A percentile compares a stretch with the other conserved stretches of the same genome.
phyloP scores from a whole-genome alignment of 2,797 vertebrate genomes.

The Sciurus carolinensis region DNA sequence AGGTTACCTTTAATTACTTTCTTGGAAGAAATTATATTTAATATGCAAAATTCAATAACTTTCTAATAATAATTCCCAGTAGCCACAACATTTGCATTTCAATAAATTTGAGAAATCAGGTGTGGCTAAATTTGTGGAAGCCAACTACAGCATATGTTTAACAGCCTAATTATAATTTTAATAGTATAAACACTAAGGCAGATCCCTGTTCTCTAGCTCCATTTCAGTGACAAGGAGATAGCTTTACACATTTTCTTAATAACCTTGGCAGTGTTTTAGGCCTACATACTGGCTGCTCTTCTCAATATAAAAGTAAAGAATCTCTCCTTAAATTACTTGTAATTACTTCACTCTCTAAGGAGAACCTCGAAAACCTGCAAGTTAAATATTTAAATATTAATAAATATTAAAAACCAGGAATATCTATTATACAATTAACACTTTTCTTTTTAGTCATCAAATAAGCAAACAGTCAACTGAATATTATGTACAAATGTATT shows the following conservation, averaged over 20 bases:
- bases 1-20: slow-evolving; percentile 80
- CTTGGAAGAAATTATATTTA: slow-evolving; percentile 75
- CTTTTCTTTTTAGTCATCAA: slow-evolving; percentile 12
- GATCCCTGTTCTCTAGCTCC: not conserved
- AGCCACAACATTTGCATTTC: slow-evolving; percentile 75
- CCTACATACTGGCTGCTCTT: not conserved
- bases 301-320: slow-evolving; percentile 28
- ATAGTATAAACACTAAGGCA: slow-evolving; percentile 28
- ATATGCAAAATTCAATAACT: slow-evolving; percentile 73
- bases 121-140: slow-evolving; percentile 64
- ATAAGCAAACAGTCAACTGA: not conserved
- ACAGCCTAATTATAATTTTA: slow-evolving; percentile 59
- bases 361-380: not conserved
- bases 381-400: slow-evolving; percentile 7
- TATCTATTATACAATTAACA: not conserved
- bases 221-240: not conserved
- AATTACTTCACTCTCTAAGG: not conserved
- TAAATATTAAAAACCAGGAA: slow-evolving; percentile 25
- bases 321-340: slow-evolving; percentile 17
- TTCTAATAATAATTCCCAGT: slow-evolving; percentile 74
- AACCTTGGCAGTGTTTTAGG: not conserved
- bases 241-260: slow-evolving; percentile 9
- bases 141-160: slow-evolving; percentile 36
- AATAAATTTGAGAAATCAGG: slow-evolving; percentile 73
- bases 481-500: not conserved